A percentile compares a stretch with the other conserved stretches of the same genome.
Conservation (phyloP, 2,888 invertebrate species). For the Ctenicera cuprea region DNA sequence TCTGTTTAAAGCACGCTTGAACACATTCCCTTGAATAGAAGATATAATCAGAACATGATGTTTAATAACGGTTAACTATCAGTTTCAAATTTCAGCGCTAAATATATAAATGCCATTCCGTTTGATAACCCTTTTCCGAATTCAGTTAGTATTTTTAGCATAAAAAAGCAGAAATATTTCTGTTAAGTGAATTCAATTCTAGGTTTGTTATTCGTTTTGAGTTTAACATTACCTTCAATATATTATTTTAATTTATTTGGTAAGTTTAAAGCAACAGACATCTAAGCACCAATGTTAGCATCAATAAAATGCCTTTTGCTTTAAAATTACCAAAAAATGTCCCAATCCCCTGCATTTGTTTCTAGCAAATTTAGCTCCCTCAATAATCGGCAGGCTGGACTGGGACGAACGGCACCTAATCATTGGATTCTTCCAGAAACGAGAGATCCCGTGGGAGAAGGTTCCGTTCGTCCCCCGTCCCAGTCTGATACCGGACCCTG, state of each 20-base stretch:
- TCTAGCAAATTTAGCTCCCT: constrained; percentile 33
- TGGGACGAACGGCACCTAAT: constrained; percentile 67
- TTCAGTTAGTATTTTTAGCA: too few relatives aligned
- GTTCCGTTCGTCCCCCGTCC: constrained; percentile 91
- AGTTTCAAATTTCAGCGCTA: too few relatives aligned
- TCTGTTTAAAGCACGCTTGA: not conserved
- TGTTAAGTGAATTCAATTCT: too few relatives aligned
- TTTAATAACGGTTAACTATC: too few relatives aligned
- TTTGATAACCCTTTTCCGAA: too few relatives aligned
- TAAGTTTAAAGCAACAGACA: not conserved
- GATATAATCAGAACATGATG: too few relatives aligned
- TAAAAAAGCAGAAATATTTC: too few relatives aligned
- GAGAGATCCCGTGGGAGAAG: constrained; percentile 90
- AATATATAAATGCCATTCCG: too few relatives aligned
- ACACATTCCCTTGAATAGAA: too few relatives aligned
- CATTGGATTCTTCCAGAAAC: constrained; percentile 79
- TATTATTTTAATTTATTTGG: not conserved
- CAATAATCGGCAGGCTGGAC: constrained; percentile 54
- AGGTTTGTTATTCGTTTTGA: too few relatives aligned
- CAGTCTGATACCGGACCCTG: constrained; percentile 88
- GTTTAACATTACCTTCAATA: too few relatives aligned
- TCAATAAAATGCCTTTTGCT: not conserved
- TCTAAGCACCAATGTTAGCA: too few relatives aligned
- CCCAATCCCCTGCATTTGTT: constrained; percentile 62
- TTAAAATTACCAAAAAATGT: constrained; percentile 45